Base-by-base conservation (phyloP, 2,888 invertebrate genomes). In the Rhopalosiphum nymphaeae region DNA sequence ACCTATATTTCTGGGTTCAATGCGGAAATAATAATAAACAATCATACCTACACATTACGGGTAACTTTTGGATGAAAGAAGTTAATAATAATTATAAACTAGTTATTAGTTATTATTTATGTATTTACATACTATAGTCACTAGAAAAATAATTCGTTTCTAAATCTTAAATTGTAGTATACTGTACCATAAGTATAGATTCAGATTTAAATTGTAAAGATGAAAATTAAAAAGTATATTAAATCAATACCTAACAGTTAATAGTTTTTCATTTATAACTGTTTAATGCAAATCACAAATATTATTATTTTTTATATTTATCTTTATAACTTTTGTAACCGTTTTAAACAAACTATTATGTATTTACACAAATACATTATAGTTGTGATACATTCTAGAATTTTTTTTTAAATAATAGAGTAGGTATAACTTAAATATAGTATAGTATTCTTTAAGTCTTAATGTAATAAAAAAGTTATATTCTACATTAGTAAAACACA, bases 21-120 rank as follows among this genome's bases (percentile, higher is more conserved):
- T 36, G 44, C 57, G 91, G 94, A 89, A 86, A 91, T 91, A 46
- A 86, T 57, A 57, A 90, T 56, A 26, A 57, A 5, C 13, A 42
- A 56, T 84, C 57, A 56, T 42, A 36, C 67, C 21, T 36, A 78
- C 36, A 21, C 21, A 67, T 67, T 67, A 67, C 67, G 67, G 78
- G 78, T 78, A 78, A 78, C 36, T 78, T 78, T 78, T 78, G 78
- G 36, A 36, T 78, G 9, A 78, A 78, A 78, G 7, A 36, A 36
- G 9, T 78, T 78, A 67, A 67, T 36, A 25, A 78, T 78, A 36
- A 42, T 78, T 78, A 42, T 36, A 36, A 78, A 78, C 36, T 78
- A 78, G 78, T 36, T 78, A 9, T 78, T 36, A 36, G 36, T 36
- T 78, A 36, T 67, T 67, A 78, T 36, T 78, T 53, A 53, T 53